Conservation (phyloP, 35 echinoderm and acorn worm species). For the Stichopus chloronotus region DNA sequence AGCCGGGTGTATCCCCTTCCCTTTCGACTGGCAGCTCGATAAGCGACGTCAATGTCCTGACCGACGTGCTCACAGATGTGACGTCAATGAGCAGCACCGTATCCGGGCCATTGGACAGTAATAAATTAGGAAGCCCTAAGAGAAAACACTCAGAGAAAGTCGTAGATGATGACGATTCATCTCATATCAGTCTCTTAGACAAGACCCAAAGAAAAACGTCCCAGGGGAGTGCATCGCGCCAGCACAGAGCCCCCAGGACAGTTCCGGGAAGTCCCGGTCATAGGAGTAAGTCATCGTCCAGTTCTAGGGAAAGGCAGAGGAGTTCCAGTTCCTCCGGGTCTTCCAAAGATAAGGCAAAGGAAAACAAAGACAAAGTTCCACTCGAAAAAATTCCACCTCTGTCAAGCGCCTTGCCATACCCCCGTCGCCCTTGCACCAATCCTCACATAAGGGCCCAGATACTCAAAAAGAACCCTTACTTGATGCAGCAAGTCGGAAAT, state of each 20-base stretch:
- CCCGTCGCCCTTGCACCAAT: conserved; percentile 84
- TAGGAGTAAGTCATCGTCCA: conserved; percentile 82
- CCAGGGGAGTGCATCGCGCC: conserved; percentile 47
- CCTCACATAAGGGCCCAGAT: conserved; percentile 87
- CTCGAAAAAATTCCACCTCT: conserved; percentile 56
- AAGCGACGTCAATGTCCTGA: conserved; percentile 53
- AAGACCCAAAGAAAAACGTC: conserved; percentile 45
- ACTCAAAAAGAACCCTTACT: conserved; percentile 73
- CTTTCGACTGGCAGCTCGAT: conserved; percentile 56
- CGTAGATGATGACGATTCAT: conserved; percentile 12
- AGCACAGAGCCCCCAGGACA: conserved; percentile 86
- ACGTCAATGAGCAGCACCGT: conserved; percentile 53
- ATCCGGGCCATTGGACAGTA: conserved; percentile 56
- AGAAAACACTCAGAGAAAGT: conserved; percentile 52
- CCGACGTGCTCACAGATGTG: conserved; percentile 52
- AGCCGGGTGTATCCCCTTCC: conserved; percentile 37
- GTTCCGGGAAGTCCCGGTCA: conserved; percentile 85
- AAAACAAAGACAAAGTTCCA: conserved; percentile 64
- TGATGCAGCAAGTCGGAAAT: conserved; percentile 82
- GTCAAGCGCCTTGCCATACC: conserved; percentile 77
- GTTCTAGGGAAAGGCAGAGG: conserved; percentile 84
- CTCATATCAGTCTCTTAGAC: conserved; percentile 46
- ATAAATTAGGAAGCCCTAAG: conserved; percentile 60
- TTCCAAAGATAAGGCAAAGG: conserved; percentile 70
- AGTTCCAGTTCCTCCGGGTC: conserved; percentile 90